These are phyloP conservation scores for Neopipo cinnamomea DNA, from an alignment of 2,113 vertebrate genomes.

Conservation along the genomic window DNA sequence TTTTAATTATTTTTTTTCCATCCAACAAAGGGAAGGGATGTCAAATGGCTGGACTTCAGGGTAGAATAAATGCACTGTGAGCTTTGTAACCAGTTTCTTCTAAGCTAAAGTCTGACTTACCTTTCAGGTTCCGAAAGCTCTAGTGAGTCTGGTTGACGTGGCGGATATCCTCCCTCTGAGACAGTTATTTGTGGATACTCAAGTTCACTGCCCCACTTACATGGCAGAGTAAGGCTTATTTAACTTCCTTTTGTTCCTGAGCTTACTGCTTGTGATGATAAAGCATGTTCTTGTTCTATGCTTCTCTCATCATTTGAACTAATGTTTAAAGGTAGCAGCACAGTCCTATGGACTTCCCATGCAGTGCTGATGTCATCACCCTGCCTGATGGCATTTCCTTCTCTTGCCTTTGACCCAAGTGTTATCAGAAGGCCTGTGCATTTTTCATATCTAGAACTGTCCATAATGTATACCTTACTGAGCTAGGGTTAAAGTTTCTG, in stretches of 20 bases:
- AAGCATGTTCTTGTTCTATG: not conserved
- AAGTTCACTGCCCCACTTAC: conserved; percentile 78
- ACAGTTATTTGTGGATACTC: conserved; percentile 72
- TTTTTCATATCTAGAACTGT: not conserved
- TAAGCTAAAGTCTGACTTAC: not conserved
- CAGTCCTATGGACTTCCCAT: not conserved
- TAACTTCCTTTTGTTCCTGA: not conserved
- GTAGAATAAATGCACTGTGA: not conserved
- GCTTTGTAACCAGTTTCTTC: not conserved
- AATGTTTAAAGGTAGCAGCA: not conserved
- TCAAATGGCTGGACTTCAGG: not conserved
- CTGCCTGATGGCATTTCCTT: not conserved
- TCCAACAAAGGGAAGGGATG: not conserved
- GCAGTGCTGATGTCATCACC: not conserved
- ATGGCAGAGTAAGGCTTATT: conserved; percentile 70
- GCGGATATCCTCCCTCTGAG: conserved; percentile 75
- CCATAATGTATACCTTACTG: not conserved
- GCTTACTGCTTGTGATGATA: not conserved
- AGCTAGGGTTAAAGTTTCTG: not conserved
- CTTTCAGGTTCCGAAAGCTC: conserved; percentile 84
- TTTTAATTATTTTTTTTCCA: not conserved
- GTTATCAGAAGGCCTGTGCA: not conserved
- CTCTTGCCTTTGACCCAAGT: not conserved
- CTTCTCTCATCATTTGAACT: not conserved
- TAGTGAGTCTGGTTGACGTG: conserved; percentile 88